Evolutionary conservation across 2,888 invertebrate genomes (phyloP).

Genomic region (Arctia plantaginis): DNA sequence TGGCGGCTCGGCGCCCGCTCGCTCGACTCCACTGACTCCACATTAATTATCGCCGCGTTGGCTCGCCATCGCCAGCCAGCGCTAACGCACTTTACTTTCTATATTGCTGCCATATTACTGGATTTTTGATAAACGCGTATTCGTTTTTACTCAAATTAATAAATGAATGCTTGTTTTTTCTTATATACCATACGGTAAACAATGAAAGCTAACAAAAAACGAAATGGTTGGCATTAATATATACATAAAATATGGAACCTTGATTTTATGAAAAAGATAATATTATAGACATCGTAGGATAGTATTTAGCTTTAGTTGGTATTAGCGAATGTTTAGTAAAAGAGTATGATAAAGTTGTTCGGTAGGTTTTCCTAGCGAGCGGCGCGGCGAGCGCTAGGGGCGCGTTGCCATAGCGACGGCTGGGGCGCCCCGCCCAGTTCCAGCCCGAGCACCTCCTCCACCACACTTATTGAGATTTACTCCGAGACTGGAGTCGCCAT

Average conservation of each 20-base stretch:
- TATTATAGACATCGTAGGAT: slow-evolving; percentile 23
- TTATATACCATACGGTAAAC: slow-evolving; percentile 22
- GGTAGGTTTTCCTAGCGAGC: slow-evolving; percentile 57
- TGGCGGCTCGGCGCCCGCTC: slow-evolving; percentile 75
- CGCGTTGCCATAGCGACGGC: slow-evolving; percentile 77
- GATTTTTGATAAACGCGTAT: slow-evolving; percentile 58
- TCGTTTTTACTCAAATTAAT: slow-evolving; percentile 49
- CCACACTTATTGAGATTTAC: slow-evolving; percentile 70
- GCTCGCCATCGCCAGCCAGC: slow-evolving; percentile 70
- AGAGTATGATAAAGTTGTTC: slow-evolving; percentile 43
- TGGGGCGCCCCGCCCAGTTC: slow-evolving; percentile 77
- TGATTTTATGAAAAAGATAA: slow-evolving; percentile 17
- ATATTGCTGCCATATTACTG: slow-evolving; percentile 70
- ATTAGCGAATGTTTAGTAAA: slow-evolving; percentile 18
- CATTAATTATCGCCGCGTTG: slow-evolving; percentile 84
- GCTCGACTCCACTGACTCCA: slow-evolving; percentile 78
- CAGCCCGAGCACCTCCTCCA: slow-evolving; percentile 63
- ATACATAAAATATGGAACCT: slow-evolving; percentile 18
- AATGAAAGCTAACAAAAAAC: slow-evolving; percentile 27
- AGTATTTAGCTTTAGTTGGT: slow-evolving; percentile 36
- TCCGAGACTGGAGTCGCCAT: slow-evolving; percentile 66
- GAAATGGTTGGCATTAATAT: slow-evolving; percentile 12
- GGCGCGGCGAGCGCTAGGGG: slow-evolving; percentile 62
- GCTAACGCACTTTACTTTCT: slow-evolving; percentile 84
- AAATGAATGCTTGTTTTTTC: slow-evolving; percentile 30